Evolutionary conservation across 2,113 vertebrate species (phyloP), one percentile per base, ranked within the genome.

Genomic region (Varanus komodoensis): DNA sequence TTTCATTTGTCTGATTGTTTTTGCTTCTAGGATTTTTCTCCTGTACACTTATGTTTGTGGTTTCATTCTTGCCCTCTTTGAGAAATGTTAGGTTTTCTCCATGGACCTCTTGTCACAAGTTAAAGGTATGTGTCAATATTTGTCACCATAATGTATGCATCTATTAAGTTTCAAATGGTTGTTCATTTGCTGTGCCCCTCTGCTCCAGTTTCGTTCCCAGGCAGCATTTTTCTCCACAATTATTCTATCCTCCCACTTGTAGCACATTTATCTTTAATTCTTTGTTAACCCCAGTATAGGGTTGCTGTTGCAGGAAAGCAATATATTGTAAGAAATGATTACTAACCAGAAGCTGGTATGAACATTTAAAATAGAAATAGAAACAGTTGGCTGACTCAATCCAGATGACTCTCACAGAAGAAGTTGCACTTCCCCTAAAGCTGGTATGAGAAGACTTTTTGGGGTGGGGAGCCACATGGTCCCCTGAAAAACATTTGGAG

Each of bases 191-290:
- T 84, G 0, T 8, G 0, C 38, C 80, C 4, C 3, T 84, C 0
- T 48, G 34, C 87, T 90, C 87, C 57, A 89, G 1, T 6, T 88
- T 69, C 88, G 0, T 14, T 44, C 54, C 78, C 61, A 91, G 8
- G 0, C 48, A 6, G 1, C 61, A 71, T 0, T 84, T 87, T 1
- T 87, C 87, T 80, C 67, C 69, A 27, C 11, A 3, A 52, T 3
- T 67, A 86, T 52, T 1, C 6, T 0, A 74, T 8, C 38, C 44
- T 69, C 82, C 7, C 84, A 23, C 3, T 82, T 15, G 77, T 80
- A 84, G 79, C 92, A 75, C 34, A 71, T 8, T 50, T 67, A 7
- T 23, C 23, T 83, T 89, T 85, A 87, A 92, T 9, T 0, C 0
- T 89, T 75, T 89, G 61, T 34, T 89, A 84, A 89, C 74, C 32